Percentiles rank a stretch among this genome's conserved stretches.
These are phyloP conservation scores for Plectrocnemia conspersa DNA, from an alignment of 1,140 invertebrate genomes.

Conservation along the genomic window DNA sequence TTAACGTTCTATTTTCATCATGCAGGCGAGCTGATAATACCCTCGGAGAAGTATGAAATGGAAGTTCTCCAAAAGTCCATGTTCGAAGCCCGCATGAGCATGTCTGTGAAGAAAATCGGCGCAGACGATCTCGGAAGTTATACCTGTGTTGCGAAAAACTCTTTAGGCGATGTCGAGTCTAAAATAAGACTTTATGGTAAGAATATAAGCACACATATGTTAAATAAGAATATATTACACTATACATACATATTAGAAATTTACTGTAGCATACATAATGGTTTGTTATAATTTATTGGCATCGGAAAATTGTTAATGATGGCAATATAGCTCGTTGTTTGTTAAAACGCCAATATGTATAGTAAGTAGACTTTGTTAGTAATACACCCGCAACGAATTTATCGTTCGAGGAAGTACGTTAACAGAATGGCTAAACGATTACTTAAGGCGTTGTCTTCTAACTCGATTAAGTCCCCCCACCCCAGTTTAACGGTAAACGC, in stretches of 20 bases:
- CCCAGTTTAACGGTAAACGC: too few relatives aligned
- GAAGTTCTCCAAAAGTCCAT: conserved; percentile 65
- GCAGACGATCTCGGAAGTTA: conserved; percentile 81
- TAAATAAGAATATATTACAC: too few relatives aligned
- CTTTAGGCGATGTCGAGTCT: conserved; percentile 83
- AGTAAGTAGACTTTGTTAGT: neutral
- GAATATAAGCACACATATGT: too few relatives aligned
- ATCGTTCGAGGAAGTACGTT: neutral
- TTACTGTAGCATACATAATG: too few relatives aligned
- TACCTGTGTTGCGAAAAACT: conserved; percentile 87
- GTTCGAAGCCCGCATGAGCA: conserved; percentile 79
- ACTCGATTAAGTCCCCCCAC: neutral
- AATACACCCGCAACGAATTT: neutral
- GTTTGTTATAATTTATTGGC: too few relatives aligned
- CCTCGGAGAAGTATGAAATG: conserved; percentile 59
- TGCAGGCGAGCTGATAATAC: conserved; percentile 12
- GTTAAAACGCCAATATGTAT: too few relatives aligned
- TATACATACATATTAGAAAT: too few relatives aligned
- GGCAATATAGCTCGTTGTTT: too few relatives aligned
- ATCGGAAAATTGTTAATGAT: too few relatives aligned
- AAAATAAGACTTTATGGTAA: conserved; percentile 87
- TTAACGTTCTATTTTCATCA: neutral
- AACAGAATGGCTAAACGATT: conserved; percentile 8
- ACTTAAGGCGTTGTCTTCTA: conserved; percentile 7
- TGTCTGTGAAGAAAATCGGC: conserved; percentile 78